Percentiles rank a stretch among this genome's conserved stretches.
These are phyloP conservation scores for Thecophora atra DNA, from an alignment of 2,888 invertebrate species.

Conservation along the genomic window DNA sequence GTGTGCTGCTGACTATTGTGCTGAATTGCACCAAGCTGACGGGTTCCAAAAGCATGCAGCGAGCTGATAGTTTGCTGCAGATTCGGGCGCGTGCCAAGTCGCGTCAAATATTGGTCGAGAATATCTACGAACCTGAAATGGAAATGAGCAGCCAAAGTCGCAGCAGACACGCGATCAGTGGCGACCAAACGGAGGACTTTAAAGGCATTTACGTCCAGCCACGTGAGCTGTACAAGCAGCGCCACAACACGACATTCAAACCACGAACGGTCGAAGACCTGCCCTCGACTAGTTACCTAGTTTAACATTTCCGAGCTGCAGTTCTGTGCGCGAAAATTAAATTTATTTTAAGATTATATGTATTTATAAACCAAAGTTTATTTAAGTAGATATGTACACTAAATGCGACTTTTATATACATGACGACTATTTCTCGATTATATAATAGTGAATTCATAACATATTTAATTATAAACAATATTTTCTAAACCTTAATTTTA, in stretches of 20 bases:
- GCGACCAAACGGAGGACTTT: constrained; percentile 50
- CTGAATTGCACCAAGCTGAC: constrained; percentile 75
- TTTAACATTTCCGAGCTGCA: constrained; percentile 46
- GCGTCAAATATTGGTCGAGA: constrained; percentile 58
- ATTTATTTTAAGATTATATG: no score
- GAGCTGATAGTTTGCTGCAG: constrained; percentile 45
- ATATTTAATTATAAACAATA: neutral
- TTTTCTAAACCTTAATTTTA: constrained; percentile 13
- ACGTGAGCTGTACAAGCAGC: constrained; percentile 59
- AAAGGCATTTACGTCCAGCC: constrained; percentile 63
- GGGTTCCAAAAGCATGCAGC: constrained; percentile 44
- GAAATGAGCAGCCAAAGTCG: constrained; percentile 48
- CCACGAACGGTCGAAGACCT: constrained; percentile 58
- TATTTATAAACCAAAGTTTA: no score
- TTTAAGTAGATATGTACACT: no score
- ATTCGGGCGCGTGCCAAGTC: constrained; percentile 50
- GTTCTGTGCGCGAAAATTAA: no score
- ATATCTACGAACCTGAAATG: constrained; percentile 61
- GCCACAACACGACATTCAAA: constrained; percentile 61
- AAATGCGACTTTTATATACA: no score
- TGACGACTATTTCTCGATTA: no score
- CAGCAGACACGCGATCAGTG: constrained; percentile 31
- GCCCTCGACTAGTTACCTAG: constrained; percentile 60
- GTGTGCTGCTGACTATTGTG: constrained; percentile 76
- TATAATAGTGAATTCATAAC: no score